Percentiles rank a stretch among this genome's conserved stretches.
Conservation (phyloP, 2,888 invertebrate species). For the Microchrysa polita region DNA sequence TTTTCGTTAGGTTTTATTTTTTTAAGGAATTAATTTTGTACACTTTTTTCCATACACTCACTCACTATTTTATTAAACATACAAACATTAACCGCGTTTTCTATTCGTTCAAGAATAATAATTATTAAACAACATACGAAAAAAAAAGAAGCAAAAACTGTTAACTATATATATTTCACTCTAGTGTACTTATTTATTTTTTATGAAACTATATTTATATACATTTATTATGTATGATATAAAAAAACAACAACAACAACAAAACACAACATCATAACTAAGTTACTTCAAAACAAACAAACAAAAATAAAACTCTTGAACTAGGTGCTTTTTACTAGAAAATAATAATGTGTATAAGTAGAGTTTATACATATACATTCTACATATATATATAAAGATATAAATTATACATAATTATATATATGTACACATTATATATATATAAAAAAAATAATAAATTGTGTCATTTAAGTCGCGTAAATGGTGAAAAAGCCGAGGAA, state of each 20-base stretch:
- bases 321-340: slow-evolving; percentile 50
- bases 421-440: no score
- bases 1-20: no score
- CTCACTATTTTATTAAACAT: no score
- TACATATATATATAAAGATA: neutral
- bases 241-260: no score
- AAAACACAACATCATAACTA: no score
- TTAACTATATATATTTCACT: no score
- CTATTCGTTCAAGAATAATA: neutral
- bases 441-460: no score
- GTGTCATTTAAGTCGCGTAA: no score
- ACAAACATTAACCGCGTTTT: neutral
- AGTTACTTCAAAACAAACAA: no score
- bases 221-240: neutral
- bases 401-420: neutral
- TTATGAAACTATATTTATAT: slow-evolving; percentile 9
- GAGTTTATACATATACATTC: slow-evolving; percentile 24
- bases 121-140: neutral
- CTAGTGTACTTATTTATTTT: neutral
- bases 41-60: no score
- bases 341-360: slow-evolving; percentile 41
- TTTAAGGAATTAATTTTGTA: no score
- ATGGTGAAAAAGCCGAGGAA: no score
- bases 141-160: neutral
- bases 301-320: slow-evolving; percentile 28